These are phyloP conservation scores for Caenorhabditis doughertyi DNA, from an alignment of 2,888 invertebrate genomes.

Conservation along the genomic window DNA sequence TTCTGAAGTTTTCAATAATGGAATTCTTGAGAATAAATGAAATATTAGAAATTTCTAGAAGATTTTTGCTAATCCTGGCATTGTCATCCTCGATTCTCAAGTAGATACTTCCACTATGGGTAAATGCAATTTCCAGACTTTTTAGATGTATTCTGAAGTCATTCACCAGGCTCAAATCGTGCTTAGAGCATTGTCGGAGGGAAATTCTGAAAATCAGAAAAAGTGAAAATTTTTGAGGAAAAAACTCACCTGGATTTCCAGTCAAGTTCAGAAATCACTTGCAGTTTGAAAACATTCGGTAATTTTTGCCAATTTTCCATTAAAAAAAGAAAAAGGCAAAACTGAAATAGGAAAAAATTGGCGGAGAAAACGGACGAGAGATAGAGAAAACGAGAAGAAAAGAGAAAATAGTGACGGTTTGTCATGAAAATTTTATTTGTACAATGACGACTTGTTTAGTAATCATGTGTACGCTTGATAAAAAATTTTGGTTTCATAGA, in stretches of 20 bases:
- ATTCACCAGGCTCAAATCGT: not conserved
- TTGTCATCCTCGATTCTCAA: not conserved
- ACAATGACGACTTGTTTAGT: not conserved
- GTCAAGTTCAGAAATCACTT: not conserved
- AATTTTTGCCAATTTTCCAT: not conserved
- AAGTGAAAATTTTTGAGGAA: too few relatives aligned
- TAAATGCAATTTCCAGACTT: not conserved
- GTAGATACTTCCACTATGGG: not conserved
- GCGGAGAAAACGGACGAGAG: too few relatives aligned
- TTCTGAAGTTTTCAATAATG: not conserved
- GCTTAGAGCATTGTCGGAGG: not conserved
- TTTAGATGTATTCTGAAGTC: not conserved
- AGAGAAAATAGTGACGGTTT: not conserved
- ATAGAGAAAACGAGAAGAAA: not conserved
- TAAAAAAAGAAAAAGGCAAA: not conserved
- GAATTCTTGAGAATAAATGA: too few relatives aligned
- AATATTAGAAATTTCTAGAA: not conserved
- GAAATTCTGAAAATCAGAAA: slow-evolving; percentile 4
- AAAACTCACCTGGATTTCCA: slow-evolving; percentile 8
- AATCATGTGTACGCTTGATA: too few relatives aligned
- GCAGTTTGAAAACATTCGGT: not conserved
- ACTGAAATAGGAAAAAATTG: too few relatives aligned
- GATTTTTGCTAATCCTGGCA: too few relatives aligned
- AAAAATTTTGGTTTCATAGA: too few relatives aligned
- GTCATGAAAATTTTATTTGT: not conserved